Evolutionary conservation across 2,113 vertebrate genomes (phyloP), one percentile per base, ranked within the genome.

Genomic region (Xiphias gladius): DNA sequence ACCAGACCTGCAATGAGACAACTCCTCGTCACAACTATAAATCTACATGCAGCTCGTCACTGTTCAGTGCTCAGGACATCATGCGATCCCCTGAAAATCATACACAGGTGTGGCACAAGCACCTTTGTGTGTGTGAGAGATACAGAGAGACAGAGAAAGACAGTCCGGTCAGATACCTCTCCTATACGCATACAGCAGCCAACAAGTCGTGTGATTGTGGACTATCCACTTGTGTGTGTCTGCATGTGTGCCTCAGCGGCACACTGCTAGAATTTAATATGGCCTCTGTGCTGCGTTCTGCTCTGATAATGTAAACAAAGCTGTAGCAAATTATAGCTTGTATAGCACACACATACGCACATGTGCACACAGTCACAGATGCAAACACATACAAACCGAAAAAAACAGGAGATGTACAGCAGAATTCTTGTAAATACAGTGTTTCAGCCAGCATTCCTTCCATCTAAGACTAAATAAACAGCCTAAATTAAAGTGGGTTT

Each of bases 261-360:
- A 73, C 55, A 39, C 68, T 50, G 76, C 61, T 79, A 70, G 81
- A 91, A 87, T 91, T 90, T 83, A 92, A 94, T 87, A 83, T 77
- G 88, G 76, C 73, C 84, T 87, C 86, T 70, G 65, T 76, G 69
- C 83, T 79, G 79, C 67, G 80, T 93, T 93, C 73, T 87, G 81
- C 83, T 85, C 87, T 91, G 90, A 88, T 89, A 93, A 88, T 91
- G 80, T 91, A 95, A 95, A 95, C 92, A 95, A 92, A 91, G 86
- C 91, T 91, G 93, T 68, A 39, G 89, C 66, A 88, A 85, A 90
- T 94, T 92, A 93, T 65, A 89, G 67, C 74, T 74, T 73, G 66
- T 79, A 69, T 73, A 82, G 85, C 20, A 68, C 73, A 75, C 73
- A 50, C 64, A 57, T 39, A 72, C 46, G 68, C 76, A 80, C 70